Percentiles rank a stretch among this genome's conserved stretches.
Conservation (phyloP, 35 echinoderm and acorn worm genomes). For the Lytechinus variegatus region DNA sequence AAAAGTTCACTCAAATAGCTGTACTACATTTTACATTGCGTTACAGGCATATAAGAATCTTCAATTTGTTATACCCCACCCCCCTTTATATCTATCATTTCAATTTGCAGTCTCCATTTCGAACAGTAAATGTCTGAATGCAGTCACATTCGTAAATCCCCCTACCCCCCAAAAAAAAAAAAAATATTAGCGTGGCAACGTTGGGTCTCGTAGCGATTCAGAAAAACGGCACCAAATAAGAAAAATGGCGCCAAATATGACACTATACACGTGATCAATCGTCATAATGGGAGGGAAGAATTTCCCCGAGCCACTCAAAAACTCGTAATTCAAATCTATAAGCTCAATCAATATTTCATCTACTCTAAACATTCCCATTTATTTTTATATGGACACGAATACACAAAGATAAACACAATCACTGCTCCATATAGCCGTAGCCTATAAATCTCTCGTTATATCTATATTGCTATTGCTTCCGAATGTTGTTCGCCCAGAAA, state of each 20-base stretch:
- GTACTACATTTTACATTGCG: no score
- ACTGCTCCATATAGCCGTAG: background rate
- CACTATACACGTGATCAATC: background rate
- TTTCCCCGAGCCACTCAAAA: background rate
- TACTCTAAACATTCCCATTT: slow-evolving; percentile 3
- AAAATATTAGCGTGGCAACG: background rate
- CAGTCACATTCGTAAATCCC: background rate
- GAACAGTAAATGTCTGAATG: background rate
- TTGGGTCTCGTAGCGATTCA: background rate
- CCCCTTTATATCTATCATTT: no score
- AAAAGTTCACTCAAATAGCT: no score
- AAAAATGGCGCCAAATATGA: slow-evolving; percentile 18
- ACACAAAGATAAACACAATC: background rate
- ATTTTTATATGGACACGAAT: background rate
- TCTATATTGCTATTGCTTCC: background rate
- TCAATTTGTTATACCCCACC: no score
- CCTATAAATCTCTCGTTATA: background rate
- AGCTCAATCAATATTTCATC: slow-evolving; percentile 5
- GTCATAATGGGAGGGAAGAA: slow-evolving; percentile 8
- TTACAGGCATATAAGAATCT: no score
- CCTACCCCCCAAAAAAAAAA: no score
- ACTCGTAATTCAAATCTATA: background rate
- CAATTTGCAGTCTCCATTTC: no score
- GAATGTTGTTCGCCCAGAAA: background rate
- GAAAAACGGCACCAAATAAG: background rate